Conservation (phyloP, 23 tunicate genomes). For the Trididemnum clinides region DNA sequence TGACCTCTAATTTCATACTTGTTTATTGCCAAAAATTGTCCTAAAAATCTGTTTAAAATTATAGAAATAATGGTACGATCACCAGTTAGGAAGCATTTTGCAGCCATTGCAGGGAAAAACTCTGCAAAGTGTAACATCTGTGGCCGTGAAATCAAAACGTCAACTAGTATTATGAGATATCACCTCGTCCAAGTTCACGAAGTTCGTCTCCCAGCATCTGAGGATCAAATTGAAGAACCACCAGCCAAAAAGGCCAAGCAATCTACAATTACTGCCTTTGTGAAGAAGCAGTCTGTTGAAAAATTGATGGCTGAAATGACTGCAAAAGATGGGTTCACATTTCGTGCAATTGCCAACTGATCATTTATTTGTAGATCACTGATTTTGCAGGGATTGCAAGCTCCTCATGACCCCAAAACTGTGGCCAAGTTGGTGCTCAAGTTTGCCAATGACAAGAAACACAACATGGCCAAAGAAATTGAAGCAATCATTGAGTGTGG, state of each 20-base stretch:
- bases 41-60: slow-evolving; percentile 5
- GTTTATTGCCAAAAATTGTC: slow-evolving; percentile 13
- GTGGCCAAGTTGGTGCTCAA: too few relatives aligned
- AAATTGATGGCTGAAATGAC: too few relatives aligned
- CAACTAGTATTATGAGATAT: slow-evolving; percentile 18
- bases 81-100: slow-evolving; percentile 29
- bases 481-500: too few relatives aligned
- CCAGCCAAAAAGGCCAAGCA: slow-evolving; percentile 26
- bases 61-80: slow-evolving; percentile 26
- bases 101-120: slow-evolving; percentile 32
- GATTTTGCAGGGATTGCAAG: too few relatives aligned
- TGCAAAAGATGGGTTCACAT: too few relatives aligned
- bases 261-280: slow-evolving; percentile 33
- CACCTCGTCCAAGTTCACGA: slow-evolving; percentile 27
- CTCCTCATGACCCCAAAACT: too few relatives aligned
- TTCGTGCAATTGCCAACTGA: too few relatives aligned
- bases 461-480: too few relatives aligned
- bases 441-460: too few relatives aligned
- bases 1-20: slow-evolving; percentile 9
- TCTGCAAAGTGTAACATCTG: slow-evolving; percentile 36
- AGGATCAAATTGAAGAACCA: slow-evolving; percentile 30
- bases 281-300: slow-evolving; percentile 6
- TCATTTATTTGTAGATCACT: too few relatives aligned
- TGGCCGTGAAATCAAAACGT: slow-evolving; percentile 21
- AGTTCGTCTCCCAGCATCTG: slow-evolving; percentile 20